Evolutionary conservation across 2,113 vertebrate genomes (phyloP).

Genomic region (Taurulus bubalis): DNA sequence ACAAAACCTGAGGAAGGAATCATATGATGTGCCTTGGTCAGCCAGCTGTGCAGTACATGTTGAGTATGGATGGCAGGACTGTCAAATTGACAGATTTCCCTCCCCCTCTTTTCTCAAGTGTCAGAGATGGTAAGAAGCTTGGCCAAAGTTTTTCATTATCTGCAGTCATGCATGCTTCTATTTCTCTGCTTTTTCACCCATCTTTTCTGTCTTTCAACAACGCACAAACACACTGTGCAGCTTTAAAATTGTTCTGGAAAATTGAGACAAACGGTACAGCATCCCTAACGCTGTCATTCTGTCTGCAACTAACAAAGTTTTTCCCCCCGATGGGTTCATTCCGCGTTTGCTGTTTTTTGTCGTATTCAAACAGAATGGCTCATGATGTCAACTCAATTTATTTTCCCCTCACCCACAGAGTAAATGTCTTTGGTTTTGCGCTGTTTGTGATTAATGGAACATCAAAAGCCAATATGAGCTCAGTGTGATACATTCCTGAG

Average conservation of each 20-base stretch:
- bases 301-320: constrained; percentile 28
- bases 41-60: constrained; percentile 48
- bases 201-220: constrained; percentile 11
- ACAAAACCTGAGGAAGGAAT: constrained; percentile 64
- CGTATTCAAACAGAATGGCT: constrained; percentile 66
- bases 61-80: constrained; percentile 21
- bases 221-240: background rate
- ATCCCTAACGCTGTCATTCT: constrained; percentile 23
- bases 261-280: background rate
- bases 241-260: constrained; percentile 27
- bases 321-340: constrained; percentile 38
- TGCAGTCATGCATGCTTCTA: constrained; percentile 29
- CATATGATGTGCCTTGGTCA: constrained; percentile 37
- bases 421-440: constrained; percentile 69
- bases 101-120: background rate
- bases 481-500: constrained; percentile 72
- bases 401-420: constrained; percentile 57
- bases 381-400: constrained; percentile 60
- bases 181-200: background rate
- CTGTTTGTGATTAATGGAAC: constrained; percentile 80
- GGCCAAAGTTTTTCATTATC: constrained; percentile 59
- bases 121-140: constrained; percentile 38
- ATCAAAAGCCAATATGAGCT: constrained; percentile 71
- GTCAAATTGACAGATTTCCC: constrained; percentile 18
- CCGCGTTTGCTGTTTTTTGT: constrained; percentile 45